phyloP scores from a whole-genome alignment of 2,888 invertebrate genomes.

The Anthophora plumipes region DNA sequence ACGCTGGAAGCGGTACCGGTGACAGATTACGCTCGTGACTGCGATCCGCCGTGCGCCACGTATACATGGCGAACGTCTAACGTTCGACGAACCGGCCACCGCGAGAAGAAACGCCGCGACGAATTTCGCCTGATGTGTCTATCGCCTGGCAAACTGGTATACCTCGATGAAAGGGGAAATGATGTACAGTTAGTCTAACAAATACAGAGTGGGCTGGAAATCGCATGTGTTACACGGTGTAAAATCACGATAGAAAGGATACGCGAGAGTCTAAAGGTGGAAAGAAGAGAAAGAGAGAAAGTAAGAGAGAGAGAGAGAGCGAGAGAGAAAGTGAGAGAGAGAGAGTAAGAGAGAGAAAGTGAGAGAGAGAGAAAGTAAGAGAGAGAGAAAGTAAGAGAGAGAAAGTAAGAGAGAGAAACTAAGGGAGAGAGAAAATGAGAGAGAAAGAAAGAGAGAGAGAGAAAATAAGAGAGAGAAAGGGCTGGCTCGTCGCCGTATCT shows the following conservation, averaged over 20 bases:
- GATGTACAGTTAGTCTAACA: too few species aligned
- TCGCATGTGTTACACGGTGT: slow-evolving; percentile 51
- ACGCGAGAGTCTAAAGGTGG: too few species aligned
- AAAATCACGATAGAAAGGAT: slow-evolving; percentile 44
- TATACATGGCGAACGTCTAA: slow-evolving; percentile 16
- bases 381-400: too few species aligned
- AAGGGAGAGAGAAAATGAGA: too few species aligned
- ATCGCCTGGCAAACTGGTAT: slow-evolving; percentile 15
- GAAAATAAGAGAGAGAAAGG: neutral
- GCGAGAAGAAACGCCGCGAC: slow-evolving; percentile 32
- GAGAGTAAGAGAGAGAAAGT: too few species aligned
- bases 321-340: too few species aligned
- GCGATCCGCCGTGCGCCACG: slow-evolving; percentile 61
- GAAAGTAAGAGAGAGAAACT: too few species aligned
- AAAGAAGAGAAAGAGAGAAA: too few species aligned
- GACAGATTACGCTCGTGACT: slow-evolving; percentile 80
- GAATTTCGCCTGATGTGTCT: slow-evolving; percentile 50
- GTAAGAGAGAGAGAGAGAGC: too few species aligned
- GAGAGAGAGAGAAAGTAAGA: too few species aligned
- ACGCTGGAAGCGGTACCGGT: slow-evolving; percentile 78
- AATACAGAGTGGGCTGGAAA: too few species aligned
- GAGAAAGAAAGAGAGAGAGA: too few species aligned
- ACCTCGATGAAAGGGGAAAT: neutral
- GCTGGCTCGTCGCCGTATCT: neutral
- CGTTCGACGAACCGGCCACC: neutral